phyloP scores from a whole-genome alignment of 2,113 vertebrate species.

The Baryphthengus martii region DNA sequence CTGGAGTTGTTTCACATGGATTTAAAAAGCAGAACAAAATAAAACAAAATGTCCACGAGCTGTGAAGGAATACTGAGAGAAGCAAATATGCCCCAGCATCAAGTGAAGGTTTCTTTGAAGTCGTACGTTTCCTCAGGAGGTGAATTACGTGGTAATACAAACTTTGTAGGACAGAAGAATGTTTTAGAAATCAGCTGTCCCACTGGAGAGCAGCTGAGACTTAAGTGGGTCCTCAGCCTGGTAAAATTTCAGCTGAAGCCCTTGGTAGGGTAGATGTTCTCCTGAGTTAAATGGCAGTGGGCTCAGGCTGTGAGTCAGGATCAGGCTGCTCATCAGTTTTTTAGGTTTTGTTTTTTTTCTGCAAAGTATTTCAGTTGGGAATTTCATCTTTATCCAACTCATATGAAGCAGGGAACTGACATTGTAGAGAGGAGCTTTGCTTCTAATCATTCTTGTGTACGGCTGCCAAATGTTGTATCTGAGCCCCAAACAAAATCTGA shows the following conservation, averaged over 20 bases:
- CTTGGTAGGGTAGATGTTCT: constrained; percentile 12
- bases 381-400: neutral
- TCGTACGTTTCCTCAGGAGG: neutral
- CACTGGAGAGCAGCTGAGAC: neutral
- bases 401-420: neutral
- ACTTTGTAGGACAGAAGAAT: neutral
- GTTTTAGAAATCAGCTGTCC: neutral
- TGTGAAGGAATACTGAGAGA: neutral
- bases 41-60: neutral
- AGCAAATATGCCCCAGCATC: neutral
- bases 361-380: neutral
- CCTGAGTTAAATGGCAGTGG: neutral
- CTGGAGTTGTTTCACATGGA: neutral
- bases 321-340: neutral
- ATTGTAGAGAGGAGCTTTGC: neutral
- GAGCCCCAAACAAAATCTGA: neutral
- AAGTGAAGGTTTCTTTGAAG: neutral
- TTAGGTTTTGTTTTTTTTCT: too few species aligned
- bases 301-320: neutral
- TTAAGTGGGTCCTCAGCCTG: neutral
- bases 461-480: neutral
- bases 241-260: neutral
- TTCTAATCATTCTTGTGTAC: neutral
- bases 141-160: neutral
- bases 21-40: neutral